Percentiles rank a stretch among this genome's conserved stretches.
These are phyloP conservation scores for Porites australiensis DNA, from an alignment of 64 coral and sea anemone species.

Conservation along the genomic window DNA sequence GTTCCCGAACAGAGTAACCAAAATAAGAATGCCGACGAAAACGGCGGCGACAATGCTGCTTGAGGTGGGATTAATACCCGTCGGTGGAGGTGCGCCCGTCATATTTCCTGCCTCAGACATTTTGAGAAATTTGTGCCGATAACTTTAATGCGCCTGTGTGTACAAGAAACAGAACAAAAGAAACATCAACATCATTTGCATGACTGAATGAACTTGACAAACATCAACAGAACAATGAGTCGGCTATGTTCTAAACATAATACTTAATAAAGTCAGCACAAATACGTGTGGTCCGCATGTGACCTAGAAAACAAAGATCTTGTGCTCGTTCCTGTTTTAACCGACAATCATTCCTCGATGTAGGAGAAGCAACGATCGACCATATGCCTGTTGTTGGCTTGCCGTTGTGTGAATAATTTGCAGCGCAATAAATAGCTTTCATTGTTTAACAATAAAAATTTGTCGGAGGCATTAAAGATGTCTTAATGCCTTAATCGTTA, in stretches of 20 bases:
- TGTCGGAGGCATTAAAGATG: conserved; percentile 3
- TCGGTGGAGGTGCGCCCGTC: background rate
- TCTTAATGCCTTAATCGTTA: conserved; percentile 1
- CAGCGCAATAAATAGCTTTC: conserved; percentile 1
- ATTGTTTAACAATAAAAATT: background rate
- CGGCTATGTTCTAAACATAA: background rate
- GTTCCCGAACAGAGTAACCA: conserved; percentile 71
- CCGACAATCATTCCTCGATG: background rate
- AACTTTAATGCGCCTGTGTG: conserved; percentile 30
- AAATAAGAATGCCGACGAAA: conserved; percentile 62
- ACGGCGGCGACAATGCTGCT: conserved; percentile 45
- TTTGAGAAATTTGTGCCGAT: background rate
- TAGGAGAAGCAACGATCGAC: background rate
- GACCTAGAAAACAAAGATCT: background rate
- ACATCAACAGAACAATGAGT: background rate
- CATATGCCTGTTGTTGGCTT: background rate
- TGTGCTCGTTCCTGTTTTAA: no score
- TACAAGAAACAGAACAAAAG: conserved; percentile 49
- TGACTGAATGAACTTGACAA: conserved; percentile 28
- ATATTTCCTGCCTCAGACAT: conserved; percentile 56
- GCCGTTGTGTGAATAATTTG: background rate
- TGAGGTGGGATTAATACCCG: conserved; percentile 16
- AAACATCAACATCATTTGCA: conserved; percentile 34
- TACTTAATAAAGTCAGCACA: background rate
- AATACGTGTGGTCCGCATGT: background rate